Base-by-base conservation (phyloP, 2,113 vertebrate genomes). In the Tamias sibiricus region DNA sequence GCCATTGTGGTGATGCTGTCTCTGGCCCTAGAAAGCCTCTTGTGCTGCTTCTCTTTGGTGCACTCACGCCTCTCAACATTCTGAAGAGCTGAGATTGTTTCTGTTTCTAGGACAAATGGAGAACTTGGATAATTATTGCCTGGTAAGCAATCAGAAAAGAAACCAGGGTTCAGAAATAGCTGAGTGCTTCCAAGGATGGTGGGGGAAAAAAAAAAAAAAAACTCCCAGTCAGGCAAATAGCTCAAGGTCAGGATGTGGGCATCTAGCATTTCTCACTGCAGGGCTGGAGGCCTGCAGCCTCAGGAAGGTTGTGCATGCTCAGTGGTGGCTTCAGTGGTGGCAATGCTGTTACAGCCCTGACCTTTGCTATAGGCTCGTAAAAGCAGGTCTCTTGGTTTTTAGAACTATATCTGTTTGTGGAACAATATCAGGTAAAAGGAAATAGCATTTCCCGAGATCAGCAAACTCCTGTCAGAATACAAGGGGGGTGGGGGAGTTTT, bases 131-230 rank as follows among this genome's bases (percentile, higher is more conserved):
- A 98, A 93, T 96, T 98, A 97, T 82, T 98, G 95, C 93, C 90
- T 87, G 79, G 49, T 96, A 97, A 97, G 95, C 94, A 96, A 97
- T 94, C 92, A 93, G 96, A 96, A 97, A 90, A 95, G 97, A 98
- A 98, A 98, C 83, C 97, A 97, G 83, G 71, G 69, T 89, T 98
- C 92, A 98, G 93, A 96, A 98, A 98, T 98, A 98, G 84, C 84
- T 96, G 87, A 90, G 77, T 77, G 68, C 74, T 97, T 97, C 79
- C 94, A 97, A 98, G 96, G 93, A 94, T 20, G 0, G 64, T 52
- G 77, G 95, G 28, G 74, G 81, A 90, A 87, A 49, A 49, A 47
- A 49, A 49, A 49, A 90, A 87, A 95, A 93, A 95, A 98, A 98
- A 97, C 97, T 91, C 95, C 92, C 16, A 96, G 92, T 69, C 54